phyloP scores from a whole-genome alignment of 2,888 invertebrate species.

The Chesias legatella region DNA sequence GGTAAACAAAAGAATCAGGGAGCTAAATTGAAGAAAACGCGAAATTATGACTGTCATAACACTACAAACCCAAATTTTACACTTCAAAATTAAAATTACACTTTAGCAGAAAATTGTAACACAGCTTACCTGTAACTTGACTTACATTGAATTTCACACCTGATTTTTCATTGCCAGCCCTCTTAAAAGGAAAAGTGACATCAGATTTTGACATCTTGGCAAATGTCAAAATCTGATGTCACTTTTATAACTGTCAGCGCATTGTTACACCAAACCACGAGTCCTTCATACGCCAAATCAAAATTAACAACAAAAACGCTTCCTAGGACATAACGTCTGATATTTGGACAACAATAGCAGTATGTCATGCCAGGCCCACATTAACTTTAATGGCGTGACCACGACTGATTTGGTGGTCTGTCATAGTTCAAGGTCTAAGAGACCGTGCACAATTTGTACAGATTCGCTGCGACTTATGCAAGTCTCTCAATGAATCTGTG shows the following conservation, averaged over 20 bases:
- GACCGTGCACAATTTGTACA: constrained; percentile 34
- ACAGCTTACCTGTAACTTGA: no score
- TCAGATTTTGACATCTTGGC: no score
- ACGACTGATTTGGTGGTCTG: constrained; percentile 51
- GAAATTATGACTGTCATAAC: no score
- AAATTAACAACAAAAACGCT: constrained; percentile 35
- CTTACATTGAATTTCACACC: no score
- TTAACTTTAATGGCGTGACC: constrained; percentile 59
- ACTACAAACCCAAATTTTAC: no score
- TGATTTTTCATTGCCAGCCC: no score
- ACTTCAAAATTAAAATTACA: no score
- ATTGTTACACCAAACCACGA: constrained; percentile 2
- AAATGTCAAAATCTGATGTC: no score
- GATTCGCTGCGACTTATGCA: constrained; percentile 4
- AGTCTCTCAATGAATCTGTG: constrained; percentile 1
- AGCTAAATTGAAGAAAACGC: no score
- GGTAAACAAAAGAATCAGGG: no score
- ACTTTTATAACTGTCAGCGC: background rate
- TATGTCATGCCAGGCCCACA: constrained; percentile 53
- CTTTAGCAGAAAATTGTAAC: no score
- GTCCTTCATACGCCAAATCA: constrained; percentile 39
- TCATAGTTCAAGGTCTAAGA: constrained; percentile 65
- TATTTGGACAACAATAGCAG: constrained; percentile 47
- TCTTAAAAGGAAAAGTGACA: no score
- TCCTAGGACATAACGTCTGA: constrained; percentile 40